A percentile compares a stretch with the other conserved stretches of the same genome.
These are phyloP conservation scores for Mus spicilegus DNA, from an alignment of 2,113 vertebrate species.

Conservation along the genomic window DNA sequence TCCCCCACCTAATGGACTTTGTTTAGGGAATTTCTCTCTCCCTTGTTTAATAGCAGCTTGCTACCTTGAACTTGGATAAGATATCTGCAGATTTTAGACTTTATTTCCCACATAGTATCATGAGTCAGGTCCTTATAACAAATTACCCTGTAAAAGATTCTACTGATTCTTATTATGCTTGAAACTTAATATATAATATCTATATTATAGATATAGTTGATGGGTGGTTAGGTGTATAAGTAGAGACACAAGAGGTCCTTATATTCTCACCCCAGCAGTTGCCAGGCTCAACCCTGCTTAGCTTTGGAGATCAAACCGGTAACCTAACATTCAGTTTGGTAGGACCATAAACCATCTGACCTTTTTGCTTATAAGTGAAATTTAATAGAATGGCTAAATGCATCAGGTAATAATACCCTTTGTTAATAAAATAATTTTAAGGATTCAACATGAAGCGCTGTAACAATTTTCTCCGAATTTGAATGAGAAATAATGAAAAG, in stretches of 20 bases:
- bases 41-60: neutral
- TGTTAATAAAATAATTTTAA: neutral
- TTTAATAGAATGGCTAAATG: neutral
- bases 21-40: neutral
- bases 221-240: neutral
- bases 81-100: neutral
- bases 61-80: neutral
- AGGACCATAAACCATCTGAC: neutral
- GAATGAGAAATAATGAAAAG: neutral
- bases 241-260: neutral
- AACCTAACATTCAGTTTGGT: neutral
- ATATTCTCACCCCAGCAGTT: neutral
- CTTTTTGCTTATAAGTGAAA: slow-evolving; percentile 16
- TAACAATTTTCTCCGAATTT: neutral
- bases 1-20: neutral
- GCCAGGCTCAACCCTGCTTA: too few relatives aligned
- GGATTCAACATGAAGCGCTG: neutral
- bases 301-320: too few relatives aligned
- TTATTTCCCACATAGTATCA: neutral
- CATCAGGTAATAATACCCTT: neutral
- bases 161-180: neutral
- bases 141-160: neutral
- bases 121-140: neutral
- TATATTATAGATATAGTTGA: too few relatives aligned
- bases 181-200: neutral